These are phyloP conservation scores for Lagorchestes hirsutus DNA, from an alignment of 2,797 vertebrate genomes.

Conservation along the genomic window DNA sequence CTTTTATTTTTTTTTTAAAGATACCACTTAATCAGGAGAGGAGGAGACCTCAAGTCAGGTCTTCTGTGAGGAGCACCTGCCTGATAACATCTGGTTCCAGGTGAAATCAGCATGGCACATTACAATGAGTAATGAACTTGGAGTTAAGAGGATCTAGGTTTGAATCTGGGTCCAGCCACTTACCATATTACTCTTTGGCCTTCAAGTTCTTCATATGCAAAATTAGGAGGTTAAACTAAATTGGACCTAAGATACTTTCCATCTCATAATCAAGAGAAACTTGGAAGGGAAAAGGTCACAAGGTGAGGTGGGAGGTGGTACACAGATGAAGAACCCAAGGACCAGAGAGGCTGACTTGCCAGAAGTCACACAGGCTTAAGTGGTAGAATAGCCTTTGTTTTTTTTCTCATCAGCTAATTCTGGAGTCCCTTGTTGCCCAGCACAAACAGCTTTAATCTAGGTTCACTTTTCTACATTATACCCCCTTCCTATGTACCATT, in stretches of 20 bases:
- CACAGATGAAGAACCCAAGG: not conserved
- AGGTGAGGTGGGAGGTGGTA: not conserved
- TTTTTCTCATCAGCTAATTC: not conserved
- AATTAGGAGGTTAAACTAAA: not conserved
- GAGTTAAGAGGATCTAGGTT: not conserved
- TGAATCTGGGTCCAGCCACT: not conserved
- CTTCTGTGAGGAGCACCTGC: not conserved
- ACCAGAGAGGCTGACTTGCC: not conserved
- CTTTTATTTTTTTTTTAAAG: not conserved
- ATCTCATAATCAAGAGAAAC: not conserved
- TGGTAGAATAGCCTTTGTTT: not conserved
- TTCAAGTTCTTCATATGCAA: not conserved
- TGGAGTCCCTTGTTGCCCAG: not conserved
- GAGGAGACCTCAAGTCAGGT: not conserved
- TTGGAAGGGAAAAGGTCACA: not conserved
- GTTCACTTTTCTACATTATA: accelerated
- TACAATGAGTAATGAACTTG: not conserved
- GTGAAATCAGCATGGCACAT: not conserved
- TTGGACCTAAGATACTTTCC: not conserved
- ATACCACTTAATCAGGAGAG: not conserved
- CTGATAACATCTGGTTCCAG: not conserved
- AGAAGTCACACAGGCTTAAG: not conserved
- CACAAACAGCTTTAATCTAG: not conserved
- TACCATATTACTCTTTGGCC: not conserved
- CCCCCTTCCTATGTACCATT: not conserved